phyloP scores from a whole-genome alignment of 2,113 vertebrate species.

The Alectura lathami region DNA sequence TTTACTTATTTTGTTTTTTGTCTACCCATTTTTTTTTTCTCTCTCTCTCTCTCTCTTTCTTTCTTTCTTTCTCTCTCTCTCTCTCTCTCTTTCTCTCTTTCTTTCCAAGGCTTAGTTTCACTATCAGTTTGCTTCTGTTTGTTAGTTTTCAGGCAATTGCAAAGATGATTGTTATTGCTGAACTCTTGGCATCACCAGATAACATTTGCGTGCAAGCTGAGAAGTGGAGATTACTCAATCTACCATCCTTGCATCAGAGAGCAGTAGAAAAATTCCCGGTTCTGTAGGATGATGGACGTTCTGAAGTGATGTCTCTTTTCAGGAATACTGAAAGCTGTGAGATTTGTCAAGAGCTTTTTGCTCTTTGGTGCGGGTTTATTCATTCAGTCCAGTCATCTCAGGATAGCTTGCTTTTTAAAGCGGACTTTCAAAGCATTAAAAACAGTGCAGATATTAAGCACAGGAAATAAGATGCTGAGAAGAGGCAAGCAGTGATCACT shows the following conservation, averaged over 20 bases:
- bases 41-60: neutral
- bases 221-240: neutral
- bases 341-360: conserved; percentile 4
- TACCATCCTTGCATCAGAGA: neutral
- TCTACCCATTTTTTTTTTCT: neutral
- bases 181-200: neutral
- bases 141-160: neutral
- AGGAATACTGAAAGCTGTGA: neutral
- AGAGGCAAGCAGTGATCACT: neutral
- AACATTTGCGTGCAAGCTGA: neutral
- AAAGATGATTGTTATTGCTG: fast-evolving
- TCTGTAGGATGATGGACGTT: conserved; percentile 10
- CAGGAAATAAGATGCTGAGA: neutral
- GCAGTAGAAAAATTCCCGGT: neutral
- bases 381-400: neutral
- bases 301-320: neutral
- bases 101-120: neutral
- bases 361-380: neutral
- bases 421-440: neutral
- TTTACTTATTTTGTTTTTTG: conserved; percentile 10
- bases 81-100: neutral
- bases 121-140: neutral
- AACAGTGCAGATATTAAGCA: neutral
- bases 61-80: neutral
- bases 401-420: neutral